A percentile compares a stretch with the other conserved stretches of the same genome.
Evolutionary conservation across 1,140 invertebrate genomes (phyloP).

Genomic region (Pectinophora gossypiella): DNA sequence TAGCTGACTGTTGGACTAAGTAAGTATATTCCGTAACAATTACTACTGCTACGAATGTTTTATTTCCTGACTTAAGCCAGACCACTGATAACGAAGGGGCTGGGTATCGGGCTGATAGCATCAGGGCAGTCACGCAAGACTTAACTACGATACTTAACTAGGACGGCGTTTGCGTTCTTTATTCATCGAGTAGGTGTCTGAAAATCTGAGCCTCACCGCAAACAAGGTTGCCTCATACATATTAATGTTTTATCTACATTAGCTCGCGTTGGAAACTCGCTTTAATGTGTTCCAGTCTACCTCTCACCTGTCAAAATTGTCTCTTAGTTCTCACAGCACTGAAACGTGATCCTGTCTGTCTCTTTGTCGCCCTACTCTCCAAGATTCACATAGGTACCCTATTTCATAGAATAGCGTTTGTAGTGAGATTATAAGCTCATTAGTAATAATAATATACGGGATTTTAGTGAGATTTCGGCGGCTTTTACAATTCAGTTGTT

Average conservation of each 20-base stretch:
- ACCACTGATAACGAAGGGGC: slow-evolving; percentile 22
- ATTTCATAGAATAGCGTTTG: no score
- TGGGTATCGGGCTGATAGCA: slow-evolving; percentile 19
- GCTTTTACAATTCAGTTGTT: no score
- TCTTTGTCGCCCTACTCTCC: neutral
- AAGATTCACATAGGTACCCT: no score
- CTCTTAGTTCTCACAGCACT: neutral
- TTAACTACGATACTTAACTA: slow-evolving; percentile 15
- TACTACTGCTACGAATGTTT: slow-evolving; percentile 26
- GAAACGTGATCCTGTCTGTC: neutral
- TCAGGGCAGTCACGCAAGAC: slow-evolving; percentile 26
- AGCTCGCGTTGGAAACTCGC: slow-evolving; percentile 34
- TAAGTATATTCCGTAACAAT: slow-evolving; percentile 19
- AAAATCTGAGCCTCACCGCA: slow-evolving; percentile 34
- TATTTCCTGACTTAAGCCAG: slow-evolving; percentile 24
- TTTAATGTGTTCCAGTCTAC: slow-evolving; percentile 50
- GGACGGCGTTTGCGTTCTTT: slow-evolving; percentile 19
- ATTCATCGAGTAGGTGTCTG: slow-evolving; percentile 30
- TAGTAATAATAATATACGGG: no score
- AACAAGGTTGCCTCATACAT: slow-evolving; percentile 47
- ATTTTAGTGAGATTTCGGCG: no score
- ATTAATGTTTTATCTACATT: slow-evolving; percentile 64
- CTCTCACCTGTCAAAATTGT: slow-evolving; percentile 44
- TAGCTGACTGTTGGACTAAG: no score
- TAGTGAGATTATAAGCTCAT: no score